Evolutionary conservation across 2,113 vertebrate genomes (phyloP).

Genomic region (Sylvia atricapilla): DNA sequence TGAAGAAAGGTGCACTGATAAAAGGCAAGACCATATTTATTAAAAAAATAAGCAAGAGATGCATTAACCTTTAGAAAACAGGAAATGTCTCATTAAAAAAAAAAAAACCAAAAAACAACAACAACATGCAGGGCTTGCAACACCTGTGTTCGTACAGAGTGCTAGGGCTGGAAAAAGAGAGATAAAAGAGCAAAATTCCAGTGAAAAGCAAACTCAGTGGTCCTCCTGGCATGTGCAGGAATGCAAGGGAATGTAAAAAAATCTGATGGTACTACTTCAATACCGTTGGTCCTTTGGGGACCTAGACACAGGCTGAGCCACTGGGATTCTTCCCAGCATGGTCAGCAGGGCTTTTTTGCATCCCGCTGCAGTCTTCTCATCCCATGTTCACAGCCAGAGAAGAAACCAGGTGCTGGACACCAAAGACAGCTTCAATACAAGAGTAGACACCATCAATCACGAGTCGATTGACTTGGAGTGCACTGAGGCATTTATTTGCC

Average conservation of each 20-base stretch:
- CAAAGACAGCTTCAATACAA: neutral
- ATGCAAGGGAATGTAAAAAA: neutral
- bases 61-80: neutral
- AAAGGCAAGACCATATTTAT: neutral
- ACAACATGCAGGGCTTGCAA: neutral
- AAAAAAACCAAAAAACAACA: no score
- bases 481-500: neutral
- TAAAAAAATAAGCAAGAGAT: neutral
- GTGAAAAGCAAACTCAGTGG: neutral
- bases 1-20: neutral
- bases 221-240: neutral
- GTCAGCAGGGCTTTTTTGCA: neutral
- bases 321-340: neutral
- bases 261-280: neutral
- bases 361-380: neutral
- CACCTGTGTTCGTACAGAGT: neutral
- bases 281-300: neutral
- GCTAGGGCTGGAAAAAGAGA: neutral
- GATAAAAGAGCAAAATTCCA: neutral
- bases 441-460: neutral
- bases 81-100: neutral
- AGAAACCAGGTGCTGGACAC: neutral
- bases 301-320: neutral
- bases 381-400: neutral
- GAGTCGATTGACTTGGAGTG: neutral